Evolutionary conservation across 2,113 vertebrate species (phyloP).

Genomic region (Abramis brama): DNA sequence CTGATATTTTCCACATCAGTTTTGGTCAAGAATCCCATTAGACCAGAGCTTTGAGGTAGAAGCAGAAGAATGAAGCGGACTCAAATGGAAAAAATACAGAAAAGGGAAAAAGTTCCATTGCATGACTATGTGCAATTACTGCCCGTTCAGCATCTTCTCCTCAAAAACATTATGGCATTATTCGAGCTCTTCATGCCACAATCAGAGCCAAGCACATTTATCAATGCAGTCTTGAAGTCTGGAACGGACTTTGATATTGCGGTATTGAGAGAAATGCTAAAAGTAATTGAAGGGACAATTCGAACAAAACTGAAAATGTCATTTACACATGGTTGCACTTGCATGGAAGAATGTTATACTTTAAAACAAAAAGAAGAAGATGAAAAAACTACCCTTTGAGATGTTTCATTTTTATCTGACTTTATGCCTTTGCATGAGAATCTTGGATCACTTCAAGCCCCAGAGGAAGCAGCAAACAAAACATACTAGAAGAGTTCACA

Average conservation of each 20-base stretch:
- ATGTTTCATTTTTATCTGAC: background rate
- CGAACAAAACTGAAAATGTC: background rate
- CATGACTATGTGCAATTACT: conserved; percentile 58
- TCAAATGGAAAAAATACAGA: conserved; percentile 51
- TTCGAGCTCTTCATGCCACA: conserved; percentile 2
- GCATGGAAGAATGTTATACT: background rate
- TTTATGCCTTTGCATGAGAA: background rate
- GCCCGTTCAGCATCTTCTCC: conserved; percentile 56
- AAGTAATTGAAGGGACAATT: background rate
- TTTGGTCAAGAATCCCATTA: conserved; percentile 41
- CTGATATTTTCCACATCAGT: conserved; percentile 41
- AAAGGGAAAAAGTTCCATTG: conserved; percentile 34
- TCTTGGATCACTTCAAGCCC: background rate
- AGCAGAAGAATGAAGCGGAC: conserved; percentile 33
- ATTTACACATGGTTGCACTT: background rate
- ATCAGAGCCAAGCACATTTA: conserved; percentile 13
- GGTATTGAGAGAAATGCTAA: background rate
- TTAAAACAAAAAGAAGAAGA: no score
- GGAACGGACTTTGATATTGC: background rate
- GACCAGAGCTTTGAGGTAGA: conserved; percentile 2
- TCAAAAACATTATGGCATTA: conserved; percentile 45
- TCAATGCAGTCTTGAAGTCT: background rate
- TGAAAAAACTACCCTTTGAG: background rate
- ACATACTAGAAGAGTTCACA: background rate
- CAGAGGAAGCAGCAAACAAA: background rate